phyloP scores from a whole-genome alignment of 2,797 vertebrate genomes.

The Arnoldichthys spilopterus region DNA sequence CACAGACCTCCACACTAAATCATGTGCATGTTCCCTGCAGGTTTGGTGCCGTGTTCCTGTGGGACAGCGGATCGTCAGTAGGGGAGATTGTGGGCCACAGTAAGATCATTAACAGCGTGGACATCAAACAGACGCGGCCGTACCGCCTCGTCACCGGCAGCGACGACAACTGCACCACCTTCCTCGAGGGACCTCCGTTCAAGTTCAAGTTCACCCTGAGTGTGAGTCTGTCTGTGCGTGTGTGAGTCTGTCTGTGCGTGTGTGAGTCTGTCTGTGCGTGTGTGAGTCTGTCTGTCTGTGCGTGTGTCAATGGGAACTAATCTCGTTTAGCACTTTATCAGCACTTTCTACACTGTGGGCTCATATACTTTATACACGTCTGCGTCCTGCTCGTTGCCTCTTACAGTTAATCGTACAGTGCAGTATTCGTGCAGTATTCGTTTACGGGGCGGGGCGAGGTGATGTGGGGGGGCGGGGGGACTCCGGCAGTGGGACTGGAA shows the following conservation, averaged over 20 bases:
- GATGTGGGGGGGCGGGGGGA: too few relatives aligned
- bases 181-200: slow-evolving; percentile 93
- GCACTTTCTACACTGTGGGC: too few relatives aligned
- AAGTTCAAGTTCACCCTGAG: slow-evolving; percentile 90
- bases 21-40: slow-evolving; percentile 65
- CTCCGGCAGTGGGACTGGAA: neutral
- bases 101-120: slow-evolving; percentile 92
- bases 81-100: slow-evolving; percentile 89
- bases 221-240: slow-evolving; percentile 74
- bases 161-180: slow-evolving; percentile 86
- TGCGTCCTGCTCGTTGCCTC: too few relatives aligned
- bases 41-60: slow-evolving; percentile 92
- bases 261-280: neutral
- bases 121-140: slow-evolving; percentile 89
- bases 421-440: too few relatives aligned
- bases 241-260: slow-evolving; percentile 5
- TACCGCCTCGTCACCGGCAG: slow-evolving; percentile 88
- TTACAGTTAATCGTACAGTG: too few relatives aligned
- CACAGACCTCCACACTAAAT: too few relatives aligned
- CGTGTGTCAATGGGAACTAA: too few relatives aligned
- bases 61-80: slow-evolving; percentile 93
- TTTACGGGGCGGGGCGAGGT: too few relatives aligned
- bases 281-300: too few relatives aligned
- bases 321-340: too few relatives aligned
- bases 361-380: too few relatives aligned